These are phyloP conservation scores for Zoroaster sp. DNA, from an alignment of 53 echinoderm and acorn worm genomes.

Conservation along the genomic window DNA sequence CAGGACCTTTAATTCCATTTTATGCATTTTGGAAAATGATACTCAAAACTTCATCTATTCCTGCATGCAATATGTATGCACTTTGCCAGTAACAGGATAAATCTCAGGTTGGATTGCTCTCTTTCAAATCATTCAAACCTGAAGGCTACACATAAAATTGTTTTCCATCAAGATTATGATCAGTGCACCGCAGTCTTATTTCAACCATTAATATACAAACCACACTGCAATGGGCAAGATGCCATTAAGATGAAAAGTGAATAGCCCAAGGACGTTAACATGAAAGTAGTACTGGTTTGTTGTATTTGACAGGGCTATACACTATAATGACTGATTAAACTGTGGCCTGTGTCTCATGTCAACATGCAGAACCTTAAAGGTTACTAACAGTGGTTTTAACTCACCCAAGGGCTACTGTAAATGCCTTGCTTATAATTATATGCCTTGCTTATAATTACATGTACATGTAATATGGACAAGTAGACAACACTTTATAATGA, in stretches of 20 bases:
- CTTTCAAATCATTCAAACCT: not conserved
- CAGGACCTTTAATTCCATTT: no score
- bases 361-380: not conserved
- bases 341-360: not conserved
- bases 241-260: conserved; percentile 40
- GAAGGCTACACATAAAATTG: not conserved
- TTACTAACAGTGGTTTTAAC: not conserved
- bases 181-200: not conserved
- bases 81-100: no score
- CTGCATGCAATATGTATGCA: no score
- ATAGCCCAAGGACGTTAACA: not conserved
- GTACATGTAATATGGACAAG: no score
- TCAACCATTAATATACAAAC: not conserved
- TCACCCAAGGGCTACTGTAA: not conserved
- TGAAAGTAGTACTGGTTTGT: not conserved
- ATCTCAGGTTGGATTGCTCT: not conserved
- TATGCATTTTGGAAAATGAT: no score
- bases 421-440: no score
- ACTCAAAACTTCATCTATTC: no score
- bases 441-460: no score
- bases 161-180: conserved; percentile 15
- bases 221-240: conserved; percentile 10
- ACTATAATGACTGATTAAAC: not conserved
- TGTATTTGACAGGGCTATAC: not conserved
- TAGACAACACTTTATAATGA: no score